Evolutionary conservation across 2,888 invertebrate species (phyloP), one percentile per base, ranked within the genome.

Genomic region (Ecdyonurus torrentis): DNA sequence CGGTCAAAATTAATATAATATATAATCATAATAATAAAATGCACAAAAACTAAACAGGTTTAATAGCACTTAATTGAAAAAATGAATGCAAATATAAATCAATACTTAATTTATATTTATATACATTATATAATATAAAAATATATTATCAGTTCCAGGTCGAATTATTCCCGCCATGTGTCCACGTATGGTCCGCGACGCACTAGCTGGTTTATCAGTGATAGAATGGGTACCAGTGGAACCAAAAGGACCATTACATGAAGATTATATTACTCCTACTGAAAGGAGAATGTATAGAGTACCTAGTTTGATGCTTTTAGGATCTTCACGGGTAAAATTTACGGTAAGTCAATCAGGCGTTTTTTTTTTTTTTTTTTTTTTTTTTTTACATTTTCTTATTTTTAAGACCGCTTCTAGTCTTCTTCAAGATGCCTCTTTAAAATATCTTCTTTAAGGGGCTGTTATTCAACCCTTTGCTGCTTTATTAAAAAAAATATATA

Each of bases 211-310:
- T 7, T 5, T 10, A 20, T n/a, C 55, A 5, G 7, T 55, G 55
- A 55, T 7, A 5, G 55, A 55, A 20, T 55, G 55, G 55, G 22
- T 55, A 5, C 55, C 55, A 7, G 55, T 55, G n/a, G 55, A 55
- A n/a, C 55, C 55, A 7, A 55, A 55, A 20, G 55, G 55, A 18
- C 55, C 55, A 18, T 7, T 5, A 64, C 78, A 78, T 62, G 84
- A 85, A 72, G 83, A 84, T 70, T 84, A 81, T 65, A 75, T 82
- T 15, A 74, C 80, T 59, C 81, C 82, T 0, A 74, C 75, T 23
- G 71, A 80, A 64, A 76, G 78, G 63, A 76, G 78, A 55, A 73
- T 73, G 1, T 81, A 82, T 66, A 75, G 78, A 52, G 76, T 83
- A 63, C 81, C 55, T 10, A 55, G 55, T n/a, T 7, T 7, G 73